Conservation (phyloP, 2,797 vertebrate species). For the Myotis pilosus region DNA sequence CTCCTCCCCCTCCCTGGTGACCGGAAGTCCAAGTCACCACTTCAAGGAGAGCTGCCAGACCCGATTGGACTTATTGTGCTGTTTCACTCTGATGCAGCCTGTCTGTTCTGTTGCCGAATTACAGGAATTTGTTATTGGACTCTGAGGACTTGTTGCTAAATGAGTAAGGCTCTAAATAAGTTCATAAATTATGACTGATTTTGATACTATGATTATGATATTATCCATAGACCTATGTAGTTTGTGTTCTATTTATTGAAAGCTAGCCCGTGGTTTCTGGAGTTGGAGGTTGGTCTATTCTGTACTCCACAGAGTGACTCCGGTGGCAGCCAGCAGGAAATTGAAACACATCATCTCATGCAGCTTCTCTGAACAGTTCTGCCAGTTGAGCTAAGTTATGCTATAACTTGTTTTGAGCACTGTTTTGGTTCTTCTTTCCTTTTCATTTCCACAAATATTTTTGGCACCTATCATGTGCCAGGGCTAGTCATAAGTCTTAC, state of each 20-base stretch:
- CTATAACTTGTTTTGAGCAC: background rate
- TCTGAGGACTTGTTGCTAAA: background rate
- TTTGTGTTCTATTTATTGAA: constrained; percentile 6
- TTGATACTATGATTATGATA: background rate
- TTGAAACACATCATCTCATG: background rate
- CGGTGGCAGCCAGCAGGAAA: background rate
- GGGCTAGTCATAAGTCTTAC: background rate
- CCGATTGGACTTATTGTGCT: background rate
- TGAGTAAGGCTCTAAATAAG: background rate
- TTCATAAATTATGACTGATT: background rate
- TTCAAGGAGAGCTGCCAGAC: background rate
- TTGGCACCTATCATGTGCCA: background rate
- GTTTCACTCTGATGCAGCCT: background rate
- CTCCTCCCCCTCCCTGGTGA: background rate
- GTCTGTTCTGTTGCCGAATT: background rate
- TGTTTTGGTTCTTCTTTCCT: background rate
- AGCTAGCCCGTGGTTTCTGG: background rate
- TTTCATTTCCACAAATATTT: background rate
- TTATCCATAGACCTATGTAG: background rate
- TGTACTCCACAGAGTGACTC: background rate
- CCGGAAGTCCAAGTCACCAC: background rate
- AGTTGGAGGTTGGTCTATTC: background rate
- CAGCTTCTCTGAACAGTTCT: background rate
- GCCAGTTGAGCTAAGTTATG: background rate
- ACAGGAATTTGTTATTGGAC: background rate